Evolutionary conservation across 2,797 vertebrate species (phyloP), one percentile per base, ranked within the genome.

Genomic region (Anguilla marmorata): DNA sequence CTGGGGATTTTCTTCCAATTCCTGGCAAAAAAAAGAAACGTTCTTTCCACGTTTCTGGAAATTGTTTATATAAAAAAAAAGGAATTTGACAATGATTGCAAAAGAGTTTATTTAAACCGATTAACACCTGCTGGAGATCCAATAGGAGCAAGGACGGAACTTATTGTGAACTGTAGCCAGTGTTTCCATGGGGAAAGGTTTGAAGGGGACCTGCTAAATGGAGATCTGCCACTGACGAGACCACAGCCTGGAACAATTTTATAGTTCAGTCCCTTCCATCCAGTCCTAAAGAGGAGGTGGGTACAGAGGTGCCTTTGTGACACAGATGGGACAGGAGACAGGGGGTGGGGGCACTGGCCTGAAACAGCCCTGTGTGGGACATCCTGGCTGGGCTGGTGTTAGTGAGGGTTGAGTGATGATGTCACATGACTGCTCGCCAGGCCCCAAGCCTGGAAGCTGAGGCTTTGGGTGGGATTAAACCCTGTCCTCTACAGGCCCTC

Each of bases 401-500:
- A 74, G 30, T 30, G n/a, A 19, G 60, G 19, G 5, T 66, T 66
- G 19, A 41, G 37, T 48, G 76, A 14, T 48, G 14, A 50, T 11
- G 50, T 84, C 48, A 56, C 52, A 56, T 84, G 82, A 56, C n/a
- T 16, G n/a, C 16, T 84, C 50, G 50, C 82, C 3, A n/a, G 82
- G 48, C 50, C 52, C 45, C 48, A 30, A 48, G 50, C 82, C 82
- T 84, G 24, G 82, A 85, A 56, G 84, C 84, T 3, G 52, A 0
- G 56, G 60, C 30, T 85, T 69, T 63, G 37, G 16, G 45, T 33
- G 30, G 60, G 60, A 85, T 45, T 85, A 85, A 79, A 79, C 12
- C 14, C 50, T 56, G 27, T 52, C 5, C 0, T 56, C 30, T 52
- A 84, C 27, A 84, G 82, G n/a, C 50, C 37, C 12, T 84, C 14